A percentile compares a stretch with the other conserved stretches of the same genome.
Conservation (phyloP, 1,140 invertebrate genomes). For the Brachystomella parvula region DNA sequence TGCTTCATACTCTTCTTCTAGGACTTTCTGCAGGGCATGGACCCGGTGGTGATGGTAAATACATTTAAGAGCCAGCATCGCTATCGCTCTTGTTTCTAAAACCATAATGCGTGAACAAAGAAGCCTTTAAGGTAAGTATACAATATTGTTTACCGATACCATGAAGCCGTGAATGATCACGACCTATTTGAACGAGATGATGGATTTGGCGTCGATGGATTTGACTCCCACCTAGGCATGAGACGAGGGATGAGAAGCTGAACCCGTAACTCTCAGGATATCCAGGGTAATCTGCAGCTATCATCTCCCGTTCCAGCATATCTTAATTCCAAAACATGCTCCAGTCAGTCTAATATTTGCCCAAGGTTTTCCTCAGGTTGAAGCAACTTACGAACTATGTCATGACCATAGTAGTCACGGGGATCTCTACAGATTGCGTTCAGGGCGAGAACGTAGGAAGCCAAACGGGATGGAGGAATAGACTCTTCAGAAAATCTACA, state of each 20-base stretch:
- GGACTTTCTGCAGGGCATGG: constrained; percentile 65
- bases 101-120: constrained; percentile 15
- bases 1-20: constrained; percentile 61
- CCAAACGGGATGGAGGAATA: constrained; percentile 61
- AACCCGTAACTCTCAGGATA: constrained; percentile 50
- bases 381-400: constrained; percentile 56
- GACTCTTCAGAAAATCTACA: constrained; percentile 45
- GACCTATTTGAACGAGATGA: constrained; percentile 60
- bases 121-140: constrained; percentile 8
- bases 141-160: background rate
- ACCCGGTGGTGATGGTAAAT: constrained; percentile 74
- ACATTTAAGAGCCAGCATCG: constrained; percentile 69
- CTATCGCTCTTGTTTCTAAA: constrained; percentile 77
- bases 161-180: background rate
- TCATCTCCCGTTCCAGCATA: constrained; percentile 59
- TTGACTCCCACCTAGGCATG: constrained; percentile 70
- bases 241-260: constrained; percentile 56
- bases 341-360: background rate
- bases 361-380: background rate
- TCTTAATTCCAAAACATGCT: background rate
- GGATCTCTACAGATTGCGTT: constrained; percentile 71
- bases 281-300: constrained; percentile 45
- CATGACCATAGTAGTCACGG: constrained; percentile 69
- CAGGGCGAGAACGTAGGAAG: constrained; percentile 64
- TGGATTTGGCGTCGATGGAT: constrained; percentile 67